Percentiles rank a stretch among this genome's conserved stretches.
These are phyloP conservation scores for Lucilia sericata DNA, from an alignment of 1,140 invertebrate genomes.

Conservation along the genomic window DNA sequence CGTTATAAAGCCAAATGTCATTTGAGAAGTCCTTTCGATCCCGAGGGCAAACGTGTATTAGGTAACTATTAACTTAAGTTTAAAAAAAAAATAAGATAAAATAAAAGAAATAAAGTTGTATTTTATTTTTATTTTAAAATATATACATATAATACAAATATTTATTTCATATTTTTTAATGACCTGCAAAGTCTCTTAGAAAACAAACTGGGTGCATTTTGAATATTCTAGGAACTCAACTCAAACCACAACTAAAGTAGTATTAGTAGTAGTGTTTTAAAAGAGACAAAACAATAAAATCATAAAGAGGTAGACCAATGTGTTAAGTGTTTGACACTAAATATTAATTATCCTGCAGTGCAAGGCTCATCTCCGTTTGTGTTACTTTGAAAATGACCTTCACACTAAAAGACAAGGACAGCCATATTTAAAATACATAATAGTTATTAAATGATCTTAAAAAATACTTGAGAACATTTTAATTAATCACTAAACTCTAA, in stretches of 20 bases:
- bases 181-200: neutral
- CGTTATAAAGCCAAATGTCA: slow-evolving; percentile 78
- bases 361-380: neutral
- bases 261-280: neutral
- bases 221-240: slow-evolving; percentile 9
- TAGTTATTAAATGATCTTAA: no score
- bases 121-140: neutral
- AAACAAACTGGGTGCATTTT: neutral
- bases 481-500: neutral
- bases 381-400: neutral
- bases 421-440: no score
- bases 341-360: neutral
- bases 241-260: slow-evolving; percentile 9
- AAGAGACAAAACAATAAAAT: neutral
- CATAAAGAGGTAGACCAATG: slow-evolving; percentile 28
- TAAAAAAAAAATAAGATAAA: neutral
- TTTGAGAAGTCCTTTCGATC: slow-evolving; percentile 84
- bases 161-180: slow-evolving; percentile 38
- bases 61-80: slow-evolving; percentile 55
- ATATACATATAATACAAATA: neutral
- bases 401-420: neutral
- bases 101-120: neutral
- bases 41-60: slow-evolving; percentile 68
- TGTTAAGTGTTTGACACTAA: slow-evolving; percentile 37
- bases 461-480: neutral